phyloP scores from a whole-genome alignment of 1,140 invertebrate genomes.

The Oryctes rhinoceros region DNA sequence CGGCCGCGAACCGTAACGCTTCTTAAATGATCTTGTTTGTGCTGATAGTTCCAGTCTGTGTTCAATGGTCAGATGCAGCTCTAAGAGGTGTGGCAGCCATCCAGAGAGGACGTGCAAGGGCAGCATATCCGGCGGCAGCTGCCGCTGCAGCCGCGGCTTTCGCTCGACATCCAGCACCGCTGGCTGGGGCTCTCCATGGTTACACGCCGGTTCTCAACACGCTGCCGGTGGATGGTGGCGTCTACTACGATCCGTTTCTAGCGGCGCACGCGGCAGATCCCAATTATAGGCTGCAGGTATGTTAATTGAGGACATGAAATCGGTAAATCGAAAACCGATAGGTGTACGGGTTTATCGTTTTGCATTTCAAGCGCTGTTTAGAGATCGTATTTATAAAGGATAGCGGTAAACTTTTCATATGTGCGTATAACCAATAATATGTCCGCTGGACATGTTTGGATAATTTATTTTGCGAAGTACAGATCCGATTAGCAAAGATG shows the following conservation, averaged over 20 bases:
- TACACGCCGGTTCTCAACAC: conserved; percentile 70
- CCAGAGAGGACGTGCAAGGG: conserved; percentile 72
- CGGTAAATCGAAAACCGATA: neutral
- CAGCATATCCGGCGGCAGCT: conserved; percentile 76
- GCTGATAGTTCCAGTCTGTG: conserved; percentile 79
- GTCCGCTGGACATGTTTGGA: too few relatives aligned
- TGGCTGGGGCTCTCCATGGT: conserved; percentile 79
- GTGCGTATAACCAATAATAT: too few relatives aligned
- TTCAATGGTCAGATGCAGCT: conserved; percentile 86
- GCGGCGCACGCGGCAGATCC: conserved; percentile 87
- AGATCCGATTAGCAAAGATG: too few relatives aligned
- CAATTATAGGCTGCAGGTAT: conserved; percentile 89
- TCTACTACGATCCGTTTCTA: conserved; percentile 96
- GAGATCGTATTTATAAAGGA: neutral
- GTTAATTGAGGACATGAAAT: conserved; percentile 47
- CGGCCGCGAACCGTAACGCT: neutral
- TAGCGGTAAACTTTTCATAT: too few relatives aligned
- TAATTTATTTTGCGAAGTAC: too few relatives aligned
- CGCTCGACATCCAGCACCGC: conserved; percentile 75
- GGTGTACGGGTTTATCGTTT: conserved; percentile 19
- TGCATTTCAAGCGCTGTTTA: conserved; percentile 25
- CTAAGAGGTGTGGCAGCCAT: conserved; percentile 73
- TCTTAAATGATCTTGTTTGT: conserved; percentile 27
- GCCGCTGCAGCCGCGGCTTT: conserved; percentile 75
- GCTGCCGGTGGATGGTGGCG: conserved; percentile 68